phyloP scores from a whole-genome alignment of 2,888 invertebrate genomes.

The Agrilus biguttatus region DNA sequence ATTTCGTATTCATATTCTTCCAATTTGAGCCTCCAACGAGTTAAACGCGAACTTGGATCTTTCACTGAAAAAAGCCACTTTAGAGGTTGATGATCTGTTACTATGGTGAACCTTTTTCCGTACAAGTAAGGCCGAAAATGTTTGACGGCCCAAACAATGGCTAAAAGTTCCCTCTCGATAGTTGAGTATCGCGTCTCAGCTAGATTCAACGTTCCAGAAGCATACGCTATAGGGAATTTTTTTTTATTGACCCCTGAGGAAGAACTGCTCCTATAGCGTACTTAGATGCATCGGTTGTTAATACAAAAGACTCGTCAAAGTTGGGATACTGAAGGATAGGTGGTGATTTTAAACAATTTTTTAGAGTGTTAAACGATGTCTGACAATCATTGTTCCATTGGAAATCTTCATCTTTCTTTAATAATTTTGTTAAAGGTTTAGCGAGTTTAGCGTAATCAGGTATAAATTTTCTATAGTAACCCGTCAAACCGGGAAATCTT shows the following conservation, averaged over 20 bases:
- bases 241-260: conserved; percentile 9
- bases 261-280: conserved; percentile 12
- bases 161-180: conserved; percentile 12
- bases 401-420: conserved; percentile 8
- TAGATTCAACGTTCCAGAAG: conserved; percentile 8
- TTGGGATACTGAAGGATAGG: conserved; percentile 13
- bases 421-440: conserved; percentile 9
- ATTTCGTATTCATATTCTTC: conserved; percentile 4
- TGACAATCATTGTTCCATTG: conserved; percentile 7
- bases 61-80: conserved; percentile 3
- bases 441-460: neutral
- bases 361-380: conserved; percentile 8
- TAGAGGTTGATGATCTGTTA: conserved; percentile 10
- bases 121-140: conserved; percentile 12
- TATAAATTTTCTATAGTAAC: conserved; percentile 17
- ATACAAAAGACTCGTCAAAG: conserved; percentile 12
- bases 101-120: conserved; percentile 4
- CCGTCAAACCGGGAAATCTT: conserved; percentile 17
- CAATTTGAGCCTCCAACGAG: neutral
- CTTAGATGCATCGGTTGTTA: conserved; percentile 13
- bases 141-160: conserved; percentile 10
- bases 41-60: no score
- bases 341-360: conserved; percentile 8
- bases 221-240: conserved; percentile 11
- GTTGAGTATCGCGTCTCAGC: conserved; percentile 7